These are phyloP conservation scores for Tangara arthus DNA, from an alignment of 2,797 vertebrate species.

Conservation along the genomic window DNA sequence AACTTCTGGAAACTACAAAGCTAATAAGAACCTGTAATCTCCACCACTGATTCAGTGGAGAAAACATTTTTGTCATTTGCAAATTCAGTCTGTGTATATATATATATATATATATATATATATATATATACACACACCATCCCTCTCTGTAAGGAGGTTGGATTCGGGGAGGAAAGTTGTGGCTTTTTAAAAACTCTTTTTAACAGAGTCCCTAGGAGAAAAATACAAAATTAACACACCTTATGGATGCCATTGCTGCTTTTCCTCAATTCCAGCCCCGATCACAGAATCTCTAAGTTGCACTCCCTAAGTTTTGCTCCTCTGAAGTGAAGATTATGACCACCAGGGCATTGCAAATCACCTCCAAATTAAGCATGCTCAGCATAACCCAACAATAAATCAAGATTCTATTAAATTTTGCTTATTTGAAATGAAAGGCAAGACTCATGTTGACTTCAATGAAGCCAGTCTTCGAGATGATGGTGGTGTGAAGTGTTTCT, in stretches of 20 bases:
- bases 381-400: not conserved
- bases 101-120: not conserved
- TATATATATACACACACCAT: not conserved
- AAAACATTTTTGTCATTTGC: not conserved
- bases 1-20: slow-evolving; percentile 10
- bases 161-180: not conserved
- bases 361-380: not conserved
- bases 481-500: not conserved
- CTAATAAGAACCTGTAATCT: not conserved
- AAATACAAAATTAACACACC: not conserved
- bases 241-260: not conserved
- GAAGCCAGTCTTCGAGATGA: not conserved
- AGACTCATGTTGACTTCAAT: not conserved
- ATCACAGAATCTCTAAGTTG: not conserved
- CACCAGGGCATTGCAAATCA: not conserved
- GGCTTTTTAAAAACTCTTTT: not conserved
- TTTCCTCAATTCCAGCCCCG: not conserved
- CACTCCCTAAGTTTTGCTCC: not conserved
- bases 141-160: not conserved
- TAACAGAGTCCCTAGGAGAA: not conserved
- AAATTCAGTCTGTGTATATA: not conserved
- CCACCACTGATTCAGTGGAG: not conserved
- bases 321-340: not conserved
- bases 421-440: not conserved
- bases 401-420: not conserved